Percentiles rank a stretch among this genome's conserved stretches.
These are phyloP conservation scores for Atherinomorus stipes DNA, from an alignment of 2,113 vertebrate species.

Conservation along the genomic window DNA sequence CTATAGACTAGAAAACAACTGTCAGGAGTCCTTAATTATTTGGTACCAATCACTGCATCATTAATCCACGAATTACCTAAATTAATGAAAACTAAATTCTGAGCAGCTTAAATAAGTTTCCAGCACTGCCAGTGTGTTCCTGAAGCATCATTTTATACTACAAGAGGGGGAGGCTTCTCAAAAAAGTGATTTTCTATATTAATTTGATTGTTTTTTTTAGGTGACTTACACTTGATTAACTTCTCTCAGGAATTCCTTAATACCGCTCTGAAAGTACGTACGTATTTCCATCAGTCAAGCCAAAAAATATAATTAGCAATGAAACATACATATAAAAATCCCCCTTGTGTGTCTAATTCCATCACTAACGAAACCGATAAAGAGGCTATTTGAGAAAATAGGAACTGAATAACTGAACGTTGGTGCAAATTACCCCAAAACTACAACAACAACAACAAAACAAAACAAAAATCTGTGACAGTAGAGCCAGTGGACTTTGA, in stretches of 20 bases:
- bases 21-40: not conserved
- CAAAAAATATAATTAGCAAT: not conserved
- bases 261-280: too few species aligned
- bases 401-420: conserved; percentile 23
- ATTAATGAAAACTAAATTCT: not conserved
- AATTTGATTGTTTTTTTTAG: too few species aligned
- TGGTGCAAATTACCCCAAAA: not conserved
- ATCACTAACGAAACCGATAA: not conserved
- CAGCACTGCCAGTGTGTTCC: not conserved
- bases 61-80: not conserved
- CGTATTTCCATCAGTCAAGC: not conserved
- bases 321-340: not conserved
- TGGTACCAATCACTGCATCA: not conserved
- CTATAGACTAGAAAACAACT: conserved; percentile 1
- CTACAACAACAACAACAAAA: too few species aligned
- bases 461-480: not conserved
- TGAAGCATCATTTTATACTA: too few species aligned
- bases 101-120: not conserved
- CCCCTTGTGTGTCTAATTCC: not conserved
- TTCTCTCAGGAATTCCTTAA: not conserved
- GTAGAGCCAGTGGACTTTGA: conserved; percentile 7
- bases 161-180: too few species aligned
- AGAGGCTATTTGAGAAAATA: conserved; percentile 15
- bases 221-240: too few species aligned
- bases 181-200: not conserved